phyloP scores from a whole-genome alignment of 2,113 vertebrate species.

The Zapornia atra region DNA sequence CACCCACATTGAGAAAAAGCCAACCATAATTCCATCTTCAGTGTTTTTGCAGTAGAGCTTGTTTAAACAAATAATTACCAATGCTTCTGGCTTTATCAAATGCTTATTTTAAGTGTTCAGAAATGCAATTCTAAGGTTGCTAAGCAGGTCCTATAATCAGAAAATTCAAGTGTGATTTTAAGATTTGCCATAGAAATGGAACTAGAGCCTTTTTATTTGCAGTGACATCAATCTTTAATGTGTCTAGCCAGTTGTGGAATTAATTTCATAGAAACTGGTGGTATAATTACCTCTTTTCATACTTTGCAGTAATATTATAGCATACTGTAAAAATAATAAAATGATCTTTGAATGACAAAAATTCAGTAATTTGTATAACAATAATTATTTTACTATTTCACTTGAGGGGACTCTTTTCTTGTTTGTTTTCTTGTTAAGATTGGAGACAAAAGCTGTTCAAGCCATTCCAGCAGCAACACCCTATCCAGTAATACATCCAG shows the following conservation, averaged over 20 bases:
- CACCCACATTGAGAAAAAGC: not conserved
- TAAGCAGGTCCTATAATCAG: conserved; percentile 1
- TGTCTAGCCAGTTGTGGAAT: conserved; percentile 24
- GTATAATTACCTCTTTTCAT: not conserved
- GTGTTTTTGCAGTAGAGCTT: not conserved
- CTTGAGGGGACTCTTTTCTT: not conserved
- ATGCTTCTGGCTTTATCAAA: not conserved
- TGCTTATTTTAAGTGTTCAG: not conserved
- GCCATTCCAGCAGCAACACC: conserved; percentile 95
- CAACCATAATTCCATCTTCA: not conserved
- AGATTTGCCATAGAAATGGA: not conserved
- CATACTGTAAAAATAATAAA: not conserved
- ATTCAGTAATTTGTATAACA: conserved; percentile 10
- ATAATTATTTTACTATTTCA: conserved; percentile 5
- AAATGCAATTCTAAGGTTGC: conserved; percentile 25
- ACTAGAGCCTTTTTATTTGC: conserved; percentile 20
- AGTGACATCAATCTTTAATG: conserved; percentile 4
- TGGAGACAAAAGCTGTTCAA: conserved; percentile 90
- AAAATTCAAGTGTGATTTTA: conserved; percentile 18
- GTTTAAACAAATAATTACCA: conserved; percentile 20
- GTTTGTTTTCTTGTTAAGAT: conserved; percentile 73
- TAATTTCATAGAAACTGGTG: conserved; percentile 7
- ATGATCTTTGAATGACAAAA: not conserved
- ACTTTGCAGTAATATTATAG: not conserved
- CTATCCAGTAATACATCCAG: conserved; percentile 92